A percentile compares a stretch with the other conserved stretches of the same genome.
phyloP scores from a whole-genome alignment of 2,888 invertebrate species.

The Gerris lacustris region DNA sequence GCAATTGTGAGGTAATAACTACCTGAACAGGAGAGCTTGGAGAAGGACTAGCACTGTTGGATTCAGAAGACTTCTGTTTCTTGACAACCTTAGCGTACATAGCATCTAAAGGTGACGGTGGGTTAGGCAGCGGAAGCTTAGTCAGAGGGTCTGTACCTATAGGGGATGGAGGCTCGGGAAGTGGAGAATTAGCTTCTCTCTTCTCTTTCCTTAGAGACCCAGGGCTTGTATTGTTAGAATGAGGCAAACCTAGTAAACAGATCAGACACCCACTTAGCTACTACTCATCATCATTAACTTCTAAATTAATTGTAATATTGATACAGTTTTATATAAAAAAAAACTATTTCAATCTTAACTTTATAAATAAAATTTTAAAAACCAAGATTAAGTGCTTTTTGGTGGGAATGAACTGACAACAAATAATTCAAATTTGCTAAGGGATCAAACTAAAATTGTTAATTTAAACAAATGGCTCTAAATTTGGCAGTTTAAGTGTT shows the following conservation, averaged over 20 bases:
- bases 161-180: conserved; percentile 63
- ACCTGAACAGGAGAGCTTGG: background rate
- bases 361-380: no score
- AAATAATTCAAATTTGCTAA: no score
- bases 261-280: no score
- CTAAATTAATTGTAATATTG: no score
- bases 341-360: no score
- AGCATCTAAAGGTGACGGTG: conserved; percentile 53
- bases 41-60: conserved; percentile 3
- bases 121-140: background rate
- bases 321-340: no score
- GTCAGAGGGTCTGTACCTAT: conserved; percentile 50
- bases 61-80: conserved; percentile 37
- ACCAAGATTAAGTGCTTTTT: no score
- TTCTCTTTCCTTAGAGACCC: conserved; percentile 82
- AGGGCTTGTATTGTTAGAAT: conserved; percentile 37
- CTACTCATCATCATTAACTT: no score
- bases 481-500: no score
- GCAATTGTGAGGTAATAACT: background rate
- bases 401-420: no score
- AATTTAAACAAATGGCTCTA: no score
- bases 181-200: conserved; percentile 75
- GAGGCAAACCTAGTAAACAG: background rate
- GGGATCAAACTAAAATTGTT: no score
- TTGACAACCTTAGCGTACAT: conserved; percentile 82